Evolutionary conservation across 2,888 invertebrate genomes (phyloP).

Genomic region (Dyspetes luteomarginatus): DNA sequence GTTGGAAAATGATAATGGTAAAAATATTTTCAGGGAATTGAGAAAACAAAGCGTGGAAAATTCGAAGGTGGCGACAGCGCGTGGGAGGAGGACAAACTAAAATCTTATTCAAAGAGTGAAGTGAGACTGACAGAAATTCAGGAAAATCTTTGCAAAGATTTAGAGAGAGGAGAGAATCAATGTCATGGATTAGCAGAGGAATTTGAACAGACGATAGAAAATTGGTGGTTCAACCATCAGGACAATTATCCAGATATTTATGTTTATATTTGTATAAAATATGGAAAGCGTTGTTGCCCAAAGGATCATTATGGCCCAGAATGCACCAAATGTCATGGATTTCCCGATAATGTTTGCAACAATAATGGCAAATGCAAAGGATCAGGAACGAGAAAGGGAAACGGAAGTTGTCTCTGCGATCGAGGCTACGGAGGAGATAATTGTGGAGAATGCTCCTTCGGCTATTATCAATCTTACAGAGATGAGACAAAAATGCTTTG

Average conservation of each 20-base stretch:
- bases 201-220: conserved; percentile 91
- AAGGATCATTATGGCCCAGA: conserved; percentile 92
- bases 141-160: conserved; percentile 92
- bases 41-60: conserved; percentile 92
- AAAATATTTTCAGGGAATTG: conserved; percentile 87
- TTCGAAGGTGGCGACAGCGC: conserved; percentile 97
- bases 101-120: conserved; percentile 93
- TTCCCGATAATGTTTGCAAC: conserved; percentile 89
- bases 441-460: conserved; percentile 91
- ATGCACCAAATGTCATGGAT: conserved; percentile 92
- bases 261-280: conserved; percentile 91
- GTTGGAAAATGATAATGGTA: not conserved
- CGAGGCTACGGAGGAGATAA: conserved; percentile 90
- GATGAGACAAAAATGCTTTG: conserved; percentile 91
- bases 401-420: conserved; percentile 95
- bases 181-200: conserved; percentile 94
- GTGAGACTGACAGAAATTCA: conserved; percentile 95
- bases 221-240: conserved; percentile 93
- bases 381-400: conserved; percentile 96
- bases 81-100: conserved; percentile 95
- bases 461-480: conserved; percentile 89
- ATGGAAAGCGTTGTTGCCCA: conserved; percentile 92
- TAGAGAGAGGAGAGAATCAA: conserved; percentile 89
- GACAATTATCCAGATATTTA: conserved; percentile 86
- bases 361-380: conserved; percentile 94